Evolutionary conservation across 1,140 invertebrate genomes (phyloP).

Genomic region (Hypothenemus hampei): DNA sequence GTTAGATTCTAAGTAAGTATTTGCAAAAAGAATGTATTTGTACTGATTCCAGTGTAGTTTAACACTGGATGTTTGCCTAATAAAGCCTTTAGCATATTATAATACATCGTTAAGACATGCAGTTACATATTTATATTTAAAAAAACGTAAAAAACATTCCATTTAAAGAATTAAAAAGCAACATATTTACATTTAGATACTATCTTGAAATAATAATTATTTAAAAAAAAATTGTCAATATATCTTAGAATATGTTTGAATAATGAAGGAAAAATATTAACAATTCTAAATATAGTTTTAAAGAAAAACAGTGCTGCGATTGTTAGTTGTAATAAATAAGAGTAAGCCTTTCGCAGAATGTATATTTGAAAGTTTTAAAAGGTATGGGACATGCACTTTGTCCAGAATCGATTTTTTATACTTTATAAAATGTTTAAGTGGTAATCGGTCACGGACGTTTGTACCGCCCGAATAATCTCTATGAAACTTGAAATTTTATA

Average conservation of each 20-base stretch:
- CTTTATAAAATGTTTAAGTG: background rate
- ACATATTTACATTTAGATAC: constrained; percentile 36
- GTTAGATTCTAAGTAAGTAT: too few species aligned
- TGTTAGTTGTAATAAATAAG: constrained; percentile 42
- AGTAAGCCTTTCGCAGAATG: constrained; percentile 44
- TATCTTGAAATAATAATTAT: constrained; percentile 34
- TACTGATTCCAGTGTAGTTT: constrained; percentile 40
- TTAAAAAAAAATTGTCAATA: constrained; percentile 37
- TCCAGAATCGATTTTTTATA: constrained; percentile 40
- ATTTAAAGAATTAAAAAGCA: constrained; percentile 29
- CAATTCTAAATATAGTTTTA: constrained; percentile 43
- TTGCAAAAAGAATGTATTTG: constrained; percentile 39
- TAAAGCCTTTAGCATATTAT: constrained; percentile 43
- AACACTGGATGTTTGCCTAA: constrained; percentile 44
- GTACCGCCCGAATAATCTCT: too few species aligned
- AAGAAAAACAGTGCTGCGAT: constrained; percentile 38
- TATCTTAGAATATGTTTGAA: constrained; percentile 36
- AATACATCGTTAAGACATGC: constrained; percentile 38
- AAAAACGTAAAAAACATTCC: constrained; percentile 38
- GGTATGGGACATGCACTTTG: constrained; percentile 32
- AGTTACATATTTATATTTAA: constrained; percentile 39
- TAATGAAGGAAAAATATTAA: constrained; percentile 35
- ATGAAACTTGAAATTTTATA: constrained; percentile 30
- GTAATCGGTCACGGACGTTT: too few species aligned
- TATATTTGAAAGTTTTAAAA: constrained; percentile 40